A percentile compares a stretch with the other conserved stretches of the same genome.
These are phyloP conservation scores for Hoplodrina ambigua DNA, from an alignment of 2,888 invertebrate species.

Conservation along the genomic window DNA sequence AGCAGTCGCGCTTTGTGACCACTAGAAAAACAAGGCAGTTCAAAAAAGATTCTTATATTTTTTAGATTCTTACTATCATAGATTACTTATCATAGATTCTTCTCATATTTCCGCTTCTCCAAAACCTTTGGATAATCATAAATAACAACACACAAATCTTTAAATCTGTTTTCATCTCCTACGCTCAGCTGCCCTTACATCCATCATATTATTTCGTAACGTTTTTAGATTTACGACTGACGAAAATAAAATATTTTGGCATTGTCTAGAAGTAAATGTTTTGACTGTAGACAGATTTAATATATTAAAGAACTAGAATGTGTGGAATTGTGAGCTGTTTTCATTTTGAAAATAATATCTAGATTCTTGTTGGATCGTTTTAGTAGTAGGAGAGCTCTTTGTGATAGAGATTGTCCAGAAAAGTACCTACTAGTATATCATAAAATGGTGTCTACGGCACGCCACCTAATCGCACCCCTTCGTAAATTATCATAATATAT, in stretches of 20 bases:
- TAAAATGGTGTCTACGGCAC: no score
- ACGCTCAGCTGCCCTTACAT: slow-evolving; percentile 25
- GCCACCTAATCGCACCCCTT: no score
- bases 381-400: background rate
- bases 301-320: slow-evolving; percentile 4
- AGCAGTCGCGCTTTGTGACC: no score
- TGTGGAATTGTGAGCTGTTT: slow-evolving; percentile 8
- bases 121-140: slow-evolving; percentile 1
- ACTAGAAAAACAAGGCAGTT: no score
- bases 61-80: no score
- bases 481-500: no score
- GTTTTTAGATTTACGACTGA: slow-evolving; percentile 46
- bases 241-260: slow-evolving; percentile 49
- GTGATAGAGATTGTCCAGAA: no score
- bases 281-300: slow-evolving; percentile 24
- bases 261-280: slow-evolving; percentile 40
- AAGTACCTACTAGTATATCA: no score
- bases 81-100: no score
- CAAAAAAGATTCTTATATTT: background rate
- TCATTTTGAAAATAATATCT: slow-evolving; percentile 3
- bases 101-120: background rate
- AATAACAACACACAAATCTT: slow-evolving; percentile 9
- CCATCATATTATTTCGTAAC: slow-evolving; percentile 36
- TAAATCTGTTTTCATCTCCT: slow-evolving; percentile 3
- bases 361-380: background rate